These are phyloP conservation scores for Pogonomyrmex californicus DNA, from an alignment of 1,140 invertebrate species.

Conservation along the genomic window DNA sequence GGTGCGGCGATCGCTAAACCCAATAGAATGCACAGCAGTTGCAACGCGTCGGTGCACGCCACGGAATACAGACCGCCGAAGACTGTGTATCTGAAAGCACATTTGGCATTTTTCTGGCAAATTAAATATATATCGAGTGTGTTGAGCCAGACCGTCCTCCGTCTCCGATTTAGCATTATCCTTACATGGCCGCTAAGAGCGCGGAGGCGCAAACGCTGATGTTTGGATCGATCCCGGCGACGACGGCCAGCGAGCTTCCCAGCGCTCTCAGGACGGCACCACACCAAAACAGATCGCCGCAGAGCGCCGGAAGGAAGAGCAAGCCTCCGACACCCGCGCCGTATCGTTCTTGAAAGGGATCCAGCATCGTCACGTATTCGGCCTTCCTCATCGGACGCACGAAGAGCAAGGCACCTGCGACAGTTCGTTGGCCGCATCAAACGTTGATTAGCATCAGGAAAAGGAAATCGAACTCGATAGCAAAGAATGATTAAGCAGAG, in stretches of 20 bases:
- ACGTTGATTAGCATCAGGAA: background rate
- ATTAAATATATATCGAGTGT: background rate
- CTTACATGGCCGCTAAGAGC: slow-evolving; percentile 82
- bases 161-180: background rate
- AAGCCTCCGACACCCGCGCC: slow-evolving; percentile 93
- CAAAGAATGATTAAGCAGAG: background rate
- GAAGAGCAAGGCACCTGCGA: slow-evolving; percentile 92
- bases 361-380: slow-evolving; percentile 95
- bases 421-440: background rate
- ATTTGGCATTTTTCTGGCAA: background rate
- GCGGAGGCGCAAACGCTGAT: slow-evolving; percentile 83
- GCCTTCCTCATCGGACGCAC: slow-evolving; percentile 93
- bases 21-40: slow-evolving; percentile 92
- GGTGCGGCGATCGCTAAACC: slow-evolving; percentile 89
- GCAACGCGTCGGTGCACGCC: slow-evolving; percentile 93
- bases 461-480: background rate
- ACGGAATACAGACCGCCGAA: slow-evolving; percentile 94
- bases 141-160: background rate
- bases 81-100: slow-evolving; percentile 89
- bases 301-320: slow-evolving; percentile 92
- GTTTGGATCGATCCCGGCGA: slow-evolving; percentile 82
- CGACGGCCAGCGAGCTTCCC: slow-evolving; percentile 87
- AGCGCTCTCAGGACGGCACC: slow-evolving; percentile 92
- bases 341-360: slow-evolving; percentile 93
- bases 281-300: slow-evolving; percentile 94